Base-by-base conservation (phyloP, 2,113 vertebrate species). In the Lanius collurio region DNA sequence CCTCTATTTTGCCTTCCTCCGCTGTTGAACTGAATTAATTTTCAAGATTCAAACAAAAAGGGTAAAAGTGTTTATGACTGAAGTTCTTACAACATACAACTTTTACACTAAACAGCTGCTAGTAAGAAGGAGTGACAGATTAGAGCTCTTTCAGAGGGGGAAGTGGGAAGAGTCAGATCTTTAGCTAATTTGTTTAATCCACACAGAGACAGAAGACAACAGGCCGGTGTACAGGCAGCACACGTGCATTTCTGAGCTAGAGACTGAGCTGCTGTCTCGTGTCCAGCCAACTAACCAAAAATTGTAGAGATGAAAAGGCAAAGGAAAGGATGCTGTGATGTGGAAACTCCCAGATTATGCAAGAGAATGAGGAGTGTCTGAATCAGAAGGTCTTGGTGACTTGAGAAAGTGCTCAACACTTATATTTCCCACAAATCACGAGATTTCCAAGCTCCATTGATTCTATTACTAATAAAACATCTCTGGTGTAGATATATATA, bases 191-290 rank as follows among this genome's bases (percentile, higher is more conserved):
- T 73, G 56, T 47, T 56, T 73, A 86, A 83, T 10, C 30, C 37
- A 41, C 24, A 14, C 63, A 65, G 41, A 83, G 44, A 56, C 13
- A 56, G 46, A 56, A 39, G 27, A 26, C 1, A 3, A 42, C 14
- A 30, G 65, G 5, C 2, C 0, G 0, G 21, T 6, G 27, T 11
- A 35, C 4, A 13, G 9, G 53, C 47, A 90, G 42, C 35, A 70
- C 15, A 15, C 0, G 0, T 4, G 4, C 21, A 8, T 8, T 22
- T 53, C 37, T 17, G 52, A 79, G 42, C 24, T 23, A 8, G 30
- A 16, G 23, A 83, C 35, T 19, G 20, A 22, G 42, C 52, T 37
- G 20, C 41, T 78, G 46, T n/a, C 53, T 42, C 6, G 1, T 9
- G 8, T 27, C 63, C 71, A 35, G 30, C 10, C 27, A 52, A 33